Percentiles rank a stretch among this genome's conserved stretches.
Evolutionary conservation across 2,888 invertebrate genomes (phyloP).

Genomic region (Serripes groenlandicus): DNA sequence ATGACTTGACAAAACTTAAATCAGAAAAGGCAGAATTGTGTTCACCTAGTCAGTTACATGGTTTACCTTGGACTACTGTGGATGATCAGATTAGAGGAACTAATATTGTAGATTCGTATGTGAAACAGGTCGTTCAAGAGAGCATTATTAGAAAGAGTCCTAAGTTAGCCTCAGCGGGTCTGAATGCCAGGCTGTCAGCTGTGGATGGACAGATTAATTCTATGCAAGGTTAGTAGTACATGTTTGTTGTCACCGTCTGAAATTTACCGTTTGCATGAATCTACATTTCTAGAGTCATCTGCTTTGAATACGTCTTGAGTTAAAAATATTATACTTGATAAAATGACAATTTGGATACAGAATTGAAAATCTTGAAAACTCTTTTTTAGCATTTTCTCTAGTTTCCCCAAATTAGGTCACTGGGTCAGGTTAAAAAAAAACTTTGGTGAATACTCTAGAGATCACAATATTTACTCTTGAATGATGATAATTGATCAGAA

Average conservation of each 20-base stretch:
- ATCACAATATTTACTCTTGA: too few relatives aligned
- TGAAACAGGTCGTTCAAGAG: constrained; percentile 19
- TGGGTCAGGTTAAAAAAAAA: background rate
- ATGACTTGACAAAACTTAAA: constrained; percentile 51
- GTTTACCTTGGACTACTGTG: constrained; percentile 32
- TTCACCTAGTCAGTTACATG: constrained; percentile 61
- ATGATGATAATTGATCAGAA: too few relatives aligned
- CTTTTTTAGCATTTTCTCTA: too few relatives aligned
- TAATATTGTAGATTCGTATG: constrained; percentile 50
- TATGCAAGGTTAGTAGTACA: constrained; percentile 65
- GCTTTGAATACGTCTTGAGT: too few relatives aligned
- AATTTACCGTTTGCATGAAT: too few relatives aligned
- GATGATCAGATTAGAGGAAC: constrained; percentile 36
- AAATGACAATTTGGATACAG: background rate
- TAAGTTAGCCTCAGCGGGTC: constrained; percentile 44
- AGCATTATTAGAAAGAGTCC: constrained; percentile 62
- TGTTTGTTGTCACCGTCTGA: too few relatives aligned
- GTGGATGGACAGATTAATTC: constrained; percentile 41
- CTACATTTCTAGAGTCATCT: too few relatives aligned
- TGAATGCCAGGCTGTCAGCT: constrained; percentile 36
- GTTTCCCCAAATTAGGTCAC: background rate
- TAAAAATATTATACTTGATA: background rate
- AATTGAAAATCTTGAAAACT: background rate
- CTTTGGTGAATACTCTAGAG: too few relatives aligned
- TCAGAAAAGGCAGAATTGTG: constrained; percentile 56